A percentile compares a stretch with the other conserved stretches of the same genome.
phyloP scores from a whole-genome alignment of 1,140 invertebrate genomes.

The Radopholus similis region DNA sequence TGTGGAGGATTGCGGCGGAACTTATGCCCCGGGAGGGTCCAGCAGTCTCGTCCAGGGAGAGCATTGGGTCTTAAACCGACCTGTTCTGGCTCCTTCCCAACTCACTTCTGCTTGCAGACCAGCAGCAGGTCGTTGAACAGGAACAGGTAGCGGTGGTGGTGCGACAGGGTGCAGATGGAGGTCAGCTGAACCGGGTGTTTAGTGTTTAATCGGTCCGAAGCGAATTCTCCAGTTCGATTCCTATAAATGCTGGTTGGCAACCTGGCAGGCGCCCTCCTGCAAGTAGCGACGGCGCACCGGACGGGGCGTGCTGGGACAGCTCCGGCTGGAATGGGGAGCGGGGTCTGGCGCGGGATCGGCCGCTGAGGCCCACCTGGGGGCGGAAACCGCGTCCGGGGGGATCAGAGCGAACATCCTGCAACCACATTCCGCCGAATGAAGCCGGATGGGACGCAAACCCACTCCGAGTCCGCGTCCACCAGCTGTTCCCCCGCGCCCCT shows the following conservation, averaged over 20 bases:
- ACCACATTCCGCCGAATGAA: too few relatives aligned
- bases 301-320: constrained; percentile 4
- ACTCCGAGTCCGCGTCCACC: background rate
- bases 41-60: too few relatives aligned
- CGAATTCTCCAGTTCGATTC: background rate
- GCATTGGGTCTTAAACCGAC: too few relatives aligned
- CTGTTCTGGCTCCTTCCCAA: too few relatives aligned
- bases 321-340: constrained; percentile 1
- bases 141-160: constrained; percentile 53
- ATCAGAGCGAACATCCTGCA: background rate
- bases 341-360: background rate
- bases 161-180: constrained; percentile 4
- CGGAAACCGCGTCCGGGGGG: background rate
- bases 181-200: background rate
- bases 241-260: background rate
- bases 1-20: too few relatives aligned
- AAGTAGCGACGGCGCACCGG: constrained; percentile 1
- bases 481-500: background rate
- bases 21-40: too few relatives aligned
- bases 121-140: constrained; percentile 63
- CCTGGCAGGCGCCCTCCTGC: constrained; percentile 7
- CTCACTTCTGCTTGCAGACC: constrained; percentile 64
- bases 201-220: too few relatives aligned
- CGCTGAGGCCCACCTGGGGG: background rate
- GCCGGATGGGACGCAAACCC: background rate